Evolutionary conservation across 2,797 vertebrate species (phyloP).

Genomic region (Hydrocynus forskahlii): DNA sequence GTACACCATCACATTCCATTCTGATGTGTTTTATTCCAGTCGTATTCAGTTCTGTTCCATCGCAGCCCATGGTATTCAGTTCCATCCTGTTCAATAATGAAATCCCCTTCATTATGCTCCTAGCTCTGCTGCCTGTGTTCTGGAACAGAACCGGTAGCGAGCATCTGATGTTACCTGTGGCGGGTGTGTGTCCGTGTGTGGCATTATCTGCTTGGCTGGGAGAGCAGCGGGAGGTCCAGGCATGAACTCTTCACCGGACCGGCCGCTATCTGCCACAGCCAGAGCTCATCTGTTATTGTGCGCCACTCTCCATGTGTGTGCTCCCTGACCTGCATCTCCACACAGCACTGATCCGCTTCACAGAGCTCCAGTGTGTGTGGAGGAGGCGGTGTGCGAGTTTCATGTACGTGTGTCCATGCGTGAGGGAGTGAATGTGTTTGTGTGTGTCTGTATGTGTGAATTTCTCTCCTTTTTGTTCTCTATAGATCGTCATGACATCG

Average conservation of each 20-base stretch:
- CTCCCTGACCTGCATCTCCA: slow-evolving; percentile 69
- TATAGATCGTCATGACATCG: slow-evolving; percentile 45
- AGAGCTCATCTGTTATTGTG: slow-evolving; percentile 49
- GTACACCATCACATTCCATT: background rate
- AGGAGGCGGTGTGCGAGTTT: slow-evolving; percentile 45
- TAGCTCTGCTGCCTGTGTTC: background rate
- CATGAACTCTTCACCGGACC: slow-evolving; percentile 52
- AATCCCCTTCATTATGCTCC: background rate
- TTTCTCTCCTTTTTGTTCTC: slow-evolving; percentile 33
- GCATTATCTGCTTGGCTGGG: background rate
- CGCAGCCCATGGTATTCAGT: background rate
- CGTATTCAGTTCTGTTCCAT: no score
- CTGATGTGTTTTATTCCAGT: background rate
- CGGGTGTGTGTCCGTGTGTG: background rate
- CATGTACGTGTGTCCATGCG: background rate
- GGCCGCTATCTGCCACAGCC: slow-evolving; percentile 41
- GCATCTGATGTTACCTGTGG: background rate
- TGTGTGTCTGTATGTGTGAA: background rate
- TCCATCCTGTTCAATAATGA: background rate
- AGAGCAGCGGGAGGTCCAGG: background rate
- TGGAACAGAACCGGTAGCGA: background rate
- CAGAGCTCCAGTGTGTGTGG: slow-evolving; percentile 34
- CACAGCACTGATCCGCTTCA: slow-evolving; percentile 61
- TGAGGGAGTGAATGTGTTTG: background rate
- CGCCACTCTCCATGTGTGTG: slow-evolving; percentile 70